Base-by-base conservation (phyloP, 1,140 invertebrate species). In the Camponotus floridanus region DNA sequence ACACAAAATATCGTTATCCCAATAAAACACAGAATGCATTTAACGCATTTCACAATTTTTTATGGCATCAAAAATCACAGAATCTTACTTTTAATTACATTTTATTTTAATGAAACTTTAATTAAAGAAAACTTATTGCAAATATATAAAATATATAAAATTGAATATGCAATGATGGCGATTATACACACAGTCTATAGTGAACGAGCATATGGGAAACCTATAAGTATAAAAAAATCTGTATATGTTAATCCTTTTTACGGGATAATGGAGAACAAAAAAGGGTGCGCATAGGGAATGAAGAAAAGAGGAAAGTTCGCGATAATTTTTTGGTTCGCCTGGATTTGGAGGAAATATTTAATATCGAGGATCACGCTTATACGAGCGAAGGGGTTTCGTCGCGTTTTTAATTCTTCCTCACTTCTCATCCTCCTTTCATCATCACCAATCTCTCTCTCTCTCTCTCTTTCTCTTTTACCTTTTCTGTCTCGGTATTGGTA, bases 401-500 rank as follows among this genome's bases (percentile, higher is more conserved):
- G 21, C 51, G 15, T 55, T 61, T 81, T 81, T 81, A 73, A 73
- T 81, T 81, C 67, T 73, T 45, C 59, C 51, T 81, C 13, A 26
- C 26, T 57, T 31, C n/a, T 11, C 33, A 5, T 79, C 3, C 8
- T 42, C 78, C 36, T 71, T 70, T 71, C 42, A 81, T 57, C 65
- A 59, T 81, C 51, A 65, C 31, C 59, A 76, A 45, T 51, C 26
- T 11, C 6, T 62, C 21, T 15, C 18, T 57, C 31, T 55, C 68
- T 8, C 33, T 45, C 4, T 31, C 31, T 36, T 42, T 51, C 73
- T 33, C 8, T 33, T 6, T 39, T 4, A 18, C 45, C n/a, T 57
- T 68, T 80, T 80, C 3, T 80, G 26, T 45, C 51, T 51, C 39
- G 11, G 26, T 81, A 73, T 81, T 81, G 67, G 26, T 81, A 81